These are phyloP conservation scores for Apoda limacodes DNA, from an alignment of 2,888 invertebrate species.

Conservation along the genomic window DNA sequence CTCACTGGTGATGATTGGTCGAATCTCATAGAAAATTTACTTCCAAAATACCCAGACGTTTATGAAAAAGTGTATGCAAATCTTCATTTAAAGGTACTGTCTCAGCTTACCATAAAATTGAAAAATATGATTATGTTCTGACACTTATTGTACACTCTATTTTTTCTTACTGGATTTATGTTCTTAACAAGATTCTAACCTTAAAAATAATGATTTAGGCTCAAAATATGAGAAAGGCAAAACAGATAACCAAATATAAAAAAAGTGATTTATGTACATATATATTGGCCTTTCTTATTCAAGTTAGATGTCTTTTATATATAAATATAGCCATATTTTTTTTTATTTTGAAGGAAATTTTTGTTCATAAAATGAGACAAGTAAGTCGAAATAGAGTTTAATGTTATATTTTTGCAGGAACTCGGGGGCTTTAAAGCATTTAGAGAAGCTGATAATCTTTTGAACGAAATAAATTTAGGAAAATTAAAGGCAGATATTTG, in stretches of 20 bases:
- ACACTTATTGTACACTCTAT: no score
- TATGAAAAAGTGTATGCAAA: conserved; percentile 58
- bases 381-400: neutral
- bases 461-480: conserved; percentile 53
- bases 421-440: conserved; percentile 57
- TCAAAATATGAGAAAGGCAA: no score
- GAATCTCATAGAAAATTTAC: conserved; percentile 60
- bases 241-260: neutral
- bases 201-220: no score
- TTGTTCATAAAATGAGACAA: no score
- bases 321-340: no score
- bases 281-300: no score
- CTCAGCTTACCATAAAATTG: no score
- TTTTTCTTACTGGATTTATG: no score
- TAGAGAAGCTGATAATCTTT: conserved; percentile 54
- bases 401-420: conserved; percentile 37
- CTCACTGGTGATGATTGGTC: conserved; percentile 72
- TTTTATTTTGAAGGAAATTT: no score
- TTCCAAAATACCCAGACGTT: conserved; percentile 65
- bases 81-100: conserved; percentile 50
- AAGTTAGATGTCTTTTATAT: no score
- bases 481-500: conserved; percentile 53
- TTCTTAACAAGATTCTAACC: no score
- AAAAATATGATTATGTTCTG: neutral
- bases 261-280: neutral